Evolutionary conservation across 2,113 vertebrate species (phyloP), one percentile per base, ranked within the genome.

Genomic region (Lota lota): DNA sequence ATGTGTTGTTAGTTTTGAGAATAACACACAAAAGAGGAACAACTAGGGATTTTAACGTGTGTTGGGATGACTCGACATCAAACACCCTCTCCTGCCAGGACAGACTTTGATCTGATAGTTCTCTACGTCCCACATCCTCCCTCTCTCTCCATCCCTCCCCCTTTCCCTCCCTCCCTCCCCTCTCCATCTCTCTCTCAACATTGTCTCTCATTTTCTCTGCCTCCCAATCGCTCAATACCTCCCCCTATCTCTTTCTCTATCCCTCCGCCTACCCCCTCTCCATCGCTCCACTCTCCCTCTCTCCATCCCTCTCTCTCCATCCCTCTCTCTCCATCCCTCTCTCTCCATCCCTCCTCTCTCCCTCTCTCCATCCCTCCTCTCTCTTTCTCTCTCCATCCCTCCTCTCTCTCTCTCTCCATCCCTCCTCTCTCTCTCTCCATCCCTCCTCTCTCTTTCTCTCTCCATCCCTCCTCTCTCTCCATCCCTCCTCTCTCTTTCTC

Each of bases 111-210:
- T 47, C 40, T 12, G 40, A 47, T 47, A 11, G 8, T 47, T 47
- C 40, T 47, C 40, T 47, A 10, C 1, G 40, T 47, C 16, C n/a
- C 61, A 62, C 11, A 66, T 18, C 36, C n/a, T 18, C 50, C 33
- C 11, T 18, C 61, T 56, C 28, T 17, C 69, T 66, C 17, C 68
- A 67, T 33, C 63, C 8, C 22, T 22, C 24, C 24, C 36, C 22
- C 66, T 21, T 63, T 28, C 64, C 22, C 36, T 28, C 33, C 15
- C 56, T n/a, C 79, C 79, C 70, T 78, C 73, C 22, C 73, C 75
- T 19, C 56, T 22, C 50, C 6, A 16, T 17, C 16, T 57, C 66
- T 63, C 62, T 14, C 51, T 53, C 51, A 24, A 2, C 24, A 24
- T 24, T 24, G 24, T 24, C 24, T 4, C 28, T 4, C 28, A 5